Conservation (phyloP, 2,113 vertebrate species). For the Microcebus tavaratra region DNA sequence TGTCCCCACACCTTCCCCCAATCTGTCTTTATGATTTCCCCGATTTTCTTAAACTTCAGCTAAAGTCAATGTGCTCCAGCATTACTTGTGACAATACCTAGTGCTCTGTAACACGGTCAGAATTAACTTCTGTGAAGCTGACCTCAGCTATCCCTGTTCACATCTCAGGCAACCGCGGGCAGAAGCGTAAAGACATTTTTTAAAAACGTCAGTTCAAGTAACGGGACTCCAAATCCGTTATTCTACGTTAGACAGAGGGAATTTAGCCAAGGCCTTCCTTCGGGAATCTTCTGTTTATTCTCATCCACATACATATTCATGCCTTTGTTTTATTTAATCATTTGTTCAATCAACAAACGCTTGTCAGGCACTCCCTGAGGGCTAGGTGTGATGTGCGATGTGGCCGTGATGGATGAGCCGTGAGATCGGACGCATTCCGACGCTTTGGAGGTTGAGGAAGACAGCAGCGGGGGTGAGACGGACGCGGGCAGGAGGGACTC, state of each 20-base stretch:
- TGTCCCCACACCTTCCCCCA: too few relatives aligned
- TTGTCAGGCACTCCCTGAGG: fast-evolving
- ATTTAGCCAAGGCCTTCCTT: too few relatives aligned
- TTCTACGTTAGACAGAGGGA: not conserved
- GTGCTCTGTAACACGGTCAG: not conserved
- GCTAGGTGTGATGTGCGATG: fast-evolving
- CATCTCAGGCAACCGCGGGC: not conserved
- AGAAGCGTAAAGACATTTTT: not conserved
- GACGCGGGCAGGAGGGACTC: fast-evolving
- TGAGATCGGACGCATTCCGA: fast-evolving
- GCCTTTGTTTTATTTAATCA: not conserved
- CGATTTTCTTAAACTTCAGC: not conserved
- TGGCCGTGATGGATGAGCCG: fast-evolving
- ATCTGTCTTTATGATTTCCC: too few relatives aligned
- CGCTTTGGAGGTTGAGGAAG: not conserved
- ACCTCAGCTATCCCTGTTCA: not conserved
- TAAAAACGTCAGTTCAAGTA: not conserved
- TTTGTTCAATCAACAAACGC: not conserved
- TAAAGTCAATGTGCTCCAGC: not conserved
- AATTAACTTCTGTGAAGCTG: not conserved
- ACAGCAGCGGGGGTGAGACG: fast-evolving
- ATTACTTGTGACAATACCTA: not conserved
- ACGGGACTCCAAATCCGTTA: not conserved
- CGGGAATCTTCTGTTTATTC: not conserved
- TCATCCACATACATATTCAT: fast-evolving